Base-by-base conservation (phyloP, 2,113 vertebrate genomes). In the Syngnathoides biaculeatus region DNA sequence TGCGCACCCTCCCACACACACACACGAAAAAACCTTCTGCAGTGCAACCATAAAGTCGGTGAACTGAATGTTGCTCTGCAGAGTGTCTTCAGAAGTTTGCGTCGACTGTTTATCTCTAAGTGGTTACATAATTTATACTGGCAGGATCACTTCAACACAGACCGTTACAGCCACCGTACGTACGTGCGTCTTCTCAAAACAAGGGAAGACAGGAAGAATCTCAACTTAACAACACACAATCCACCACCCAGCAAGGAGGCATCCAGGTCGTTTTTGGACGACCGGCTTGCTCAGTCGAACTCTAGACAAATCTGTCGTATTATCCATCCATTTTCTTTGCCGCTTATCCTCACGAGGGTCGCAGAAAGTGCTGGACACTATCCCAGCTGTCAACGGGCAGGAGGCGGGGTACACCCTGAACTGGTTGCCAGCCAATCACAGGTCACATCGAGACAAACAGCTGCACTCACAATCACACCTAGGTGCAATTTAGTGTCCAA, bases 241-340 rank as follows among this genome's bases (percentile, higher is more conserved):
- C 40, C 67, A 42, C 27, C 69, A 39, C 67, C 64, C 22, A 68
- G 74, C 57, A 27, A 20, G 56, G 83, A 50, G 89, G 92, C 72
- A 78, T 93, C 60, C 93, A 92, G 53, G 85, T 92, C n/a, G 93
- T 93, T 80, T 88, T 94, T 63, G 92, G 93, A 94, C 91, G n/a
- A 58, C 53, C 56, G 30, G 27, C 0, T 92, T 90, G 2, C 84
- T 94, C 22, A 64, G 79, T 93, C 38, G n/a, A n/a, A n/a, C n/a
- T n/a, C n/a, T n/a, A n/a, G n/a, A n/a, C n/a, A n/a, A n/a, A n/a
- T n/a, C n/a, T n/a, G n/a, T n/a, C n/a, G n/a, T n/a, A n/a, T n/a
- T n/a, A n/a, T n/a, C n/a, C n/a, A n/a, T n/a, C n/a, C n/a, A n/a
- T n/a, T n/a, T n/a, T n/a, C n/a, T n/a, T n/a, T n/a, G n/a, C n/a